Evolutionary conservation across 1,140 invertebrate genomes (phyloP).

Genomic region (Saccostrea echinata): DNA sequence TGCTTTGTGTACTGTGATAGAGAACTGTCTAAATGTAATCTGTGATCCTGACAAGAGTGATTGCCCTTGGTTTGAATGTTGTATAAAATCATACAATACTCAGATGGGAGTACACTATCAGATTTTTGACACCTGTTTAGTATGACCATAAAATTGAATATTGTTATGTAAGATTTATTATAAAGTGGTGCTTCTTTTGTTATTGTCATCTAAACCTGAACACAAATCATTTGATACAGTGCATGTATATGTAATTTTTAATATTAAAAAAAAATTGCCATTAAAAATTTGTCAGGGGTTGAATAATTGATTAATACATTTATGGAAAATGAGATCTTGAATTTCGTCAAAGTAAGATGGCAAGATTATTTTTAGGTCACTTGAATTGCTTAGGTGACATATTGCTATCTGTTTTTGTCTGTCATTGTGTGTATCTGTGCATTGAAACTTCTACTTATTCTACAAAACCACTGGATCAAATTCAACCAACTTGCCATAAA

Average conservation of each 20-base stretch:
- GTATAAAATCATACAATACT: constrained; percentile 49
- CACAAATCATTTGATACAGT: too few relatives aligned
- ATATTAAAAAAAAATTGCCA: not conserved
- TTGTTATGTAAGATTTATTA: not conserved
- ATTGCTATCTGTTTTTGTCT: too few relatives aligned
- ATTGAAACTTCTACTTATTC: too few relatives aligned
- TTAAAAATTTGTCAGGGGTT: not conserved
- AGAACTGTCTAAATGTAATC: constrained; percentile 31
- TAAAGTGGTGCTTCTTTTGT: not conserved
- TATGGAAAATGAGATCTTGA: too few relatives aligned
- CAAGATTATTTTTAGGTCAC: too few relatives aligned
- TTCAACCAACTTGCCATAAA: too few relatives aligned
- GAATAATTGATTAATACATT: not conserved
- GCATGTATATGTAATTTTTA: too few relatives aligned
- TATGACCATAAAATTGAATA: too few relatives aligned
- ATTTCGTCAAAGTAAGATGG: not conserved
- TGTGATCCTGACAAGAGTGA: not conserved
- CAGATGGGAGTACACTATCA: constrained; percentile 40
- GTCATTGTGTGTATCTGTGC: too few relatives aligned
- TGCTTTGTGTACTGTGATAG: constrained; percentile 35
- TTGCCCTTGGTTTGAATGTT: constrained; percentile 50
- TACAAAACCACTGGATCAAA: too few relatives aligned
- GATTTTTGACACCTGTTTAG: constrained; percentile 57
- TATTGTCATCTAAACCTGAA: not conserved
- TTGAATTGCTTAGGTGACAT: too few relatives aligned